phyloP scores from a whole-genome alignment of 2,113 vertebrate species.

The Salvelinus sp. region DNA sequence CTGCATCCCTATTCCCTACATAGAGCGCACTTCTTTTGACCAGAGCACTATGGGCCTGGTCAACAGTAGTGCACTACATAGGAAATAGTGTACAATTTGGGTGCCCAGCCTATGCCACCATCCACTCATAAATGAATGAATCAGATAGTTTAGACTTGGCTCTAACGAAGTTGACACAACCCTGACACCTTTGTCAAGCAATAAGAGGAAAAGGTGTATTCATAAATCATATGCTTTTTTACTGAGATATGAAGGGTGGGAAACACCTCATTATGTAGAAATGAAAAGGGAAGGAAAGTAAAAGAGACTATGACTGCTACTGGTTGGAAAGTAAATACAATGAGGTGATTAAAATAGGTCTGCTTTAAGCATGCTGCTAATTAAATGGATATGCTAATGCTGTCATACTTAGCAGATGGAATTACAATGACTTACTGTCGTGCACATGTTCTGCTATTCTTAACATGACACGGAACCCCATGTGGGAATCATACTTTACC shows the following conservation, averaged over 20 bases:
- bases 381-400: slow-evolving; percentile 99
- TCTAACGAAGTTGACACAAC: slow-evolving; percentile 86
- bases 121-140: slow-evolving; percentile 58
- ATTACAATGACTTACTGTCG: slow-evolving; percentile 99
- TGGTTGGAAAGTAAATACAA: slow-evolving; percentile 90
- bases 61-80: no score
- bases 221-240: slow-evolving; percentile 81
- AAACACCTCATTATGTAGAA: slow-evolving; percentile 86
- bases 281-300: slow-evolving; percentile 76
- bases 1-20: slow-evolving; percentile 58
- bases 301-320: slow-evolving; percentile 67
- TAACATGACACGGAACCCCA: slow-evolving; percentile 90
- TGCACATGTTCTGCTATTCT: slow-evolving; percentile 97
- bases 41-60: no score
- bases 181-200: slow-evolving; percentile 80
- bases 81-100: no score
- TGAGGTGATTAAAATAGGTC: slow-evolving; percentile 97
- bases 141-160: slow-evolving; percentile 88
- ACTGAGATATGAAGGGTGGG: slow-evolving; percentile 68
- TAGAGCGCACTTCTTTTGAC: no score
- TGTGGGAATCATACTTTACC: slow-evolving; percentile 82
- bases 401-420: slow-evolving; percentile 99
- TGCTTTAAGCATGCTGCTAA: slow-evolving; percentile 95
- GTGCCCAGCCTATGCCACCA: no score
- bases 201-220: slow-evolving; percentile 71